Conservation (phyloP, 2,888 invertebrate species). For the Elgonia sp. region DNA sequence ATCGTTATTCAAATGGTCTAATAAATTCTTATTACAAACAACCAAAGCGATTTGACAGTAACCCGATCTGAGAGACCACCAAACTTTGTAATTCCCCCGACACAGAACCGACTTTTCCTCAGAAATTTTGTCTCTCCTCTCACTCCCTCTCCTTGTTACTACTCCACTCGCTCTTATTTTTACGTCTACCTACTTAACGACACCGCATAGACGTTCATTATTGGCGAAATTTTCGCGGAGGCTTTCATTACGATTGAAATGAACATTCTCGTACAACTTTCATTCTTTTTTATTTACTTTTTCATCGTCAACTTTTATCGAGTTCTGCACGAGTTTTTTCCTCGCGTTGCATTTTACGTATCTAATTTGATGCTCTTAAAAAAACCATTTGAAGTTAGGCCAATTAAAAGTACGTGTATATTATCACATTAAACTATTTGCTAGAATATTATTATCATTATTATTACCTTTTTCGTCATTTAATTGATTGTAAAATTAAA, state of each 20-base stretch:
- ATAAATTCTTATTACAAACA: slow-evolving; percentile 34
- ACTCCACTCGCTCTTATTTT: neutral
- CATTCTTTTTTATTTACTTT: too few relatives aligned
- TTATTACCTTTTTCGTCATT: too few relatives aligned
- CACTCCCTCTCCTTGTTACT: slow-evolving; percentile 21
- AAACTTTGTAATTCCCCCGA: slow-evolving; percentile 37
- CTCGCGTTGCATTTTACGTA: slow-evolving; percentile 25
- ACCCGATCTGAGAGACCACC: slow-evolving; percentile 26
- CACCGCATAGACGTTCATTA: slow-evolving; percentile 63
- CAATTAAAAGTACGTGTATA: too few relatives aligned
- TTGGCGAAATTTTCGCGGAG: slow-evolving; percentile 86
- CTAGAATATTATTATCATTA: too few relatives aligned
- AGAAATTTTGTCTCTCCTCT: slow-evolving; percentile 13
- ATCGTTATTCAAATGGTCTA: too few relatives aligned
- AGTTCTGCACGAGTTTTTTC: slow-evolving; percentile 43
- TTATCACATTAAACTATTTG: too few relatives aligned
- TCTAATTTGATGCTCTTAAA: too few relatives aligned
- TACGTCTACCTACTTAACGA: slow-evolving; percentile 66
- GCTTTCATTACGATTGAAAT: slow-evolving; percentile 92
- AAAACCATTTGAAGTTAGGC: too few relatives aligned
- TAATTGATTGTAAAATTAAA: too few relatives aligned
- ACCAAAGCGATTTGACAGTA: slow-evolving; percentile 34
- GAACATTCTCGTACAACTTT: slow-evolving; percentile 53
- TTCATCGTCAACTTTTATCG: slow-evolving; percentile 45
- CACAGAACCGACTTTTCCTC: slow-evolving; percentile 33